Evolutionary conservation across 2,888 invertebrate species (phyloP).

Genomic region (Cheilosia vernalis): DNA sequence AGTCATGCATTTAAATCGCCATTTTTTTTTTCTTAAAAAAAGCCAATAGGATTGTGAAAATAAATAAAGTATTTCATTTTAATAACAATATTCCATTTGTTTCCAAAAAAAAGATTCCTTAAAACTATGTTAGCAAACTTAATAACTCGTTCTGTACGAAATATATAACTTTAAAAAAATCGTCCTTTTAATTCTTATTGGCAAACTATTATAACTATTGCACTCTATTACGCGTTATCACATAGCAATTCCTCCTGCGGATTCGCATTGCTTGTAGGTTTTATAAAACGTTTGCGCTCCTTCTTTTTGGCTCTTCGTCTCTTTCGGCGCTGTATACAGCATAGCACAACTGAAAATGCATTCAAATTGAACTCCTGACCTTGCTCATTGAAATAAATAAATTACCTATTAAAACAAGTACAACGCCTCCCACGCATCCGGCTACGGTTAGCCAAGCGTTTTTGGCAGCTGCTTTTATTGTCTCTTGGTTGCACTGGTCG

Average conservation of each 20-base stretch:
- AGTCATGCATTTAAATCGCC: too few relatives aligned
- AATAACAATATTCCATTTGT: constrained; percentile 11
- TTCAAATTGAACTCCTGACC: not conserved
- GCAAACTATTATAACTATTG: constrained; percentile 18
- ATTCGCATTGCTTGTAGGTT: constrained; percentile 48
- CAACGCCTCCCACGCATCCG: constrained; percentile 78
- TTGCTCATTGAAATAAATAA: not conserved
- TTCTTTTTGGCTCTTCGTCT: constrained; percentile 76
- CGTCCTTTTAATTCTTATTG: constrained; percentile 10
- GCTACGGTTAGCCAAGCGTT: constrained; percentile 79
- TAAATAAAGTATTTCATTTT: constrained; percentile 48
- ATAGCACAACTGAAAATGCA: constrained; percentile 77
- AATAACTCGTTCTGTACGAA: constrained; percentile 18
- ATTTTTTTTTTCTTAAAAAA: not conserved
- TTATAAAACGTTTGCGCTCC: constrained; percentile 68
- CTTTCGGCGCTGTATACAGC: constrained; percentile 78
- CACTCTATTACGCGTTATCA: constrained; percentile 61
- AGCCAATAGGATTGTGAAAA: not conserved
- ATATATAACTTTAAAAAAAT: constrained; percentile 1
- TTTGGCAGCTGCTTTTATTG: constrained; percentile 78
- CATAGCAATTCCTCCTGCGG: constrained; percentile 62
- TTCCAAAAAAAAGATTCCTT: constrained; percentile 8
- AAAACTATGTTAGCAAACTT: constrained; percentile 43
- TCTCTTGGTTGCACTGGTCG: constrained; percentile 77
- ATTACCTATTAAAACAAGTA: constrained; percentile 78